phyloP scores from a whole-genome alignment of 2,888 invertebrate species.

The Pammene fasciana region DNA sequence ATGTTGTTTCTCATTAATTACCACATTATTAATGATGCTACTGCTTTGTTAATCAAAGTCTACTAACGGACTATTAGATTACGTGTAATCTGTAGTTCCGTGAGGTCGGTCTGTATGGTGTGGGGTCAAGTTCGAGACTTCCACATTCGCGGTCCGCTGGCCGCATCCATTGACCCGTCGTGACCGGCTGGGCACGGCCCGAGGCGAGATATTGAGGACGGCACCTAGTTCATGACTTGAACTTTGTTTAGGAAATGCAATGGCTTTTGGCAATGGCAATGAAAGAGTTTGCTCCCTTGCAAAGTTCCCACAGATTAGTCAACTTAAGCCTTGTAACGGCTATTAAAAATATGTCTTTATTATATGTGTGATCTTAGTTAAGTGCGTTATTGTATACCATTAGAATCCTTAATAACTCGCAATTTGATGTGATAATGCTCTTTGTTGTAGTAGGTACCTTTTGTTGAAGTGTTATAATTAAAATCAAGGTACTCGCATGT shows the following conservation, averaged over 20 bases:
- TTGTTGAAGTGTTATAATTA: conserved; percentile 26
- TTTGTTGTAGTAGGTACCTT: conserved; percentile 16
- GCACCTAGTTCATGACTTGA: conserved; percentile 20
- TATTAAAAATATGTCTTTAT: background rate
- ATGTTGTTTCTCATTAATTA: conserved; percentile 21
- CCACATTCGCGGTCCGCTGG: conserved; percentile 38
- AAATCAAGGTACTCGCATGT: conserved; percentile 21
- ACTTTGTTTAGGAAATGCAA: conserved; percentile 5
- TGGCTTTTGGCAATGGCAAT: conserved; percentile 5
- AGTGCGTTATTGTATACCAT: background rate
- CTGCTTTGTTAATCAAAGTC: conserved; percentile 19
- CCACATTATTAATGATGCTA: conserved; percentile 15
- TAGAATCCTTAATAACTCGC: conserved; percentile 9
- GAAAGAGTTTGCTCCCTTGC: background rate
- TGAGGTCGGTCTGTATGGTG: conserved; percentile 11
- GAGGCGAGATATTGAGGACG: conserved; percentile 30
- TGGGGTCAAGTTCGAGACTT: conserved; percentile 39
- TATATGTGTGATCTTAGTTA: background rate
- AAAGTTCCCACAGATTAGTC: background rate
- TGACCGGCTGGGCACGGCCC: conserved; percentile 30
- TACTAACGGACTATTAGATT: conserved; percentile 13
- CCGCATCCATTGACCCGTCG: conserved; percentile 35
- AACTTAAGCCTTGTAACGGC: background rate
- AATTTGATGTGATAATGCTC: conserved; percentile 14
- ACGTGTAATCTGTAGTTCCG: conserved; percentile 13